Percentiles rank a stretch among this genome's conserved stretches.
Evolutionary conservation across 2,888 invertebrate species (phyloP).

Genomic region (Agriopis marginaria): DNA sequence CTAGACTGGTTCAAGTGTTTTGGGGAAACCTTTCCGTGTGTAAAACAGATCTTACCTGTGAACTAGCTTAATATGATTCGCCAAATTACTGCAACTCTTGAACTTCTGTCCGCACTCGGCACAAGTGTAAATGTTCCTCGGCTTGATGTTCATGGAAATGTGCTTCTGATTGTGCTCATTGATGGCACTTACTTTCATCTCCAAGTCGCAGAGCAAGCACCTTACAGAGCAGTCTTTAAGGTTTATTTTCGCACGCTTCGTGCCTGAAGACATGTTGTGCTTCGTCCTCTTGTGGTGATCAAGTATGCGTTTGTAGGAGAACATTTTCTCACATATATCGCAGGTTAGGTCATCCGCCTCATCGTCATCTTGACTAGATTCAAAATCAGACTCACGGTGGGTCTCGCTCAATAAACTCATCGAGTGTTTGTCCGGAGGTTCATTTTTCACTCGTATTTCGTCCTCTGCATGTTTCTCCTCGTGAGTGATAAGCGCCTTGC

Average conservation of each 20-base stretch:
- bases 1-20: background rate
- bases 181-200: slow-evolving; percentile 76
- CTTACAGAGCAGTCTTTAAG: slow-evolving; percentile 77
- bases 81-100: slow-evolving; percentile 74
- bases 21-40: background rate
- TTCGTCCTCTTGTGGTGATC: slow-evolving; percentile 78
- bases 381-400: slow-evolving; percentile 59
- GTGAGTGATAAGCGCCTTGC: slow-evolving; percentile 67
- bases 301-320: slow-evolving; percentile 76
- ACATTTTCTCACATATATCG: slow-evolving; percentile 81
- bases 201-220: slow-evolving; percentile 78
- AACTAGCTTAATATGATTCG: slow-evolving; percentile 78
- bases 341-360: slow-evolving; percentile 78
- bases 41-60: slow-evolving; percentile 56
- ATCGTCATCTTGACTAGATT: slow-evolving; percentile 77
- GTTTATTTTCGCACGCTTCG: slow-evolving; percentile 74
- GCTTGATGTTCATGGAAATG: slow-evolving; percentile 72
- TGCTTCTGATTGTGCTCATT: slow-evolving; percentile 81
- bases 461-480: slow-evolving; percentile 56
- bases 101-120: slow-evolving; percentile 74
- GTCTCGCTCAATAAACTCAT: slow-evolving; percentile 54
- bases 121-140: slow-evolving; percentile 79
- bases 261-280: slow-evolving; percentile 77
- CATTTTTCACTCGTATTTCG: slow-evolving; percentile 61
- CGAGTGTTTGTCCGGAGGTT: slow-evolving; percentile 63